Evolutionary conservation across 1,140 invertebrate genomes (phyloP).

Genomic region (Thereuonema tuberculata): DNA sequence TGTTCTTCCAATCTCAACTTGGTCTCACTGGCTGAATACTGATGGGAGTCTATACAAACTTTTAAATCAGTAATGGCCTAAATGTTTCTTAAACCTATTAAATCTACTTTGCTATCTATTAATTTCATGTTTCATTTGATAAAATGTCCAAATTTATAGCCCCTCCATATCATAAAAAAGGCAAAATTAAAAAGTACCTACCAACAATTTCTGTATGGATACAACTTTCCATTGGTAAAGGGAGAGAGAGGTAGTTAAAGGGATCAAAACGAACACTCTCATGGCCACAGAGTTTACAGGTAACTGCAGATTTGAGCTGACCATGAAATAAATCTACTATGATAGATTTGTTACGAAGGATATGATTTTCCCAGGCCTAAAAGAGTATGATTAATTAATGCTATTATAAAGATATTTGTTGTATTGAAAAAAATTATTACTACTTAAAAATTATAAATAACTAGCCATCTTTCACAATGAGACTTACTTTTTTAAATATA

Average conservation of each 20-base stretch:
- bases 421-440: slow-evolving; percentile 12
- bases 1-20: no score
- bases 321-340: slow-evolving; percentile 83
- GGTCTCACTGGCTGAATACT: no score
- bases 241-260: slow-evolving; percentile 72
- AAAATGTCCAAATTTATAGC: no score
- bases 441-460: slow-evolving; percentile 15
- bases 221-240: slow-evolving; percentile 64
- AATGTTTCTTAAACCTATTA: no score
- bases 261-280: slow-evolving; percentile 76
- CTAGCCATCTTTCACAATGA: no score
- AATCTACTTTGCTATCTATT: no score
- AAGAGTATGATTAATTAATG: slow-evolving; percentile 9
- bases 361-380: slow-evolving; percentile 68
- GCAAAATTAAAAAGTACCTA: slow-evolving; percentile 27
- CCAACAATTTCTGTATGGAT: slow-evolving; percentile 56
- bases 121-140: no score
- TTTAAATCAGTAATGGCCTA: no score
- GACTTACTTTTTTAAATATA: no score
- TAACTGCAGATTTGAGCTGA: slow-evolving; percentile 64
- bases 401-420: slow-evolving; percentile 4
- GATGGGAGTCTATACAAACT: no score
- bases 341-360: slow-evolving; percentile 61
- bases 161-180: no score
- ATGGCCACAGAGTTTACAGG: slow-evolving; percentile 59